A percentile compares a stretch with the other conserved stretches of the same genome.
These are phyloP conservation scores for Exephanes ischioxanthus DNA, from an alignment of 2,888 invertebrate species.

Conservation along the genomic window DNA sequence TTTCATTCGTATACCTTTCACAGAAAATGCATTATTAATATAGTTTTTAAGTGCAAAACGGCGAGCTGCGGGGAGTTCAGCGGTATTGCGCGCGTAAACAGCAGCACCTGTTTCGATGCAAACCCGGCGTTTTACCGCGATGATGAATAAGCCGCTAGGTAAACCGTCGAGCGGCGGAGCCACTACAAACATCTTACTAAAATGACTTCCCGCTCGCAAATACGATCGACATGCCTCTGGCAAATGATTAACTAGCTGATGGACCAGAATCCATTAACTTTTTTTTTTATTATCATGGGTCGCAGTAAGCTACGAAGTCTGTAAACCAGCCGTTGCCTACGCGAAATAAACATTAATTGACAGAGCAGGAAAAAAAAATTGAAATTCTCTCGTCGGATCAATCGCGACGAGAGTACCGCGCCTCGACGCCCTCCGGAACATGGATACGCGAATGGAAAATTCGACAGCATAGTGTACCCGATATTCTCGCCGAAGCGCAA, in stretches of 20 bases:
- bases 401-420: background rate
- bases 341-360: conserved; percentile 12
- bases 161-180: background rate
- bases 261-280: background rate
- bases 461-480: background rate
- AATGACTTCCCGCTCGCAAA: conserved; percentile 12
- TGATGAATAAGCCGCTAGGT: conserved; percentile 5
- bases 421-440: background rate
- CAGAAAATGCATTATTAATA: conserved; percentile 29
- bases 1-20: conserved; percentile 76
- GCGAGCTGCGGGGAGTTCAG: background rate
- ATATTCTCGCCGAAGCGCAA: background rate
- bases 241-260: conserved; percentile 2
- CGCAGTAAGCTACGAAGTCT: background rate
- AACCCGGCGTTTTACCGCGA: conserved; percentile 7
- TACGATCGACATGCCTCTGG: conserved; percentile 41
- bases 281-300: background rate
- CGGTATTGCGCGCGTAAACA: background rate
- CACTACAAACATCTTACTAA: conserved; percentile 38
- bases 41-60: background rate
- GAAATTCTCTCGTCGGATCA: background rate
- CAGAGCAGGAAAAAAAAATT: background rate
- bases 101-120: background rate
- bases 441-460: conserved; percentile 26
- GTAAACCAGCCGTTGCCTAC: background rate